Conservation (phyloP, 1,140 invertebrate genomes). For the Trichomalopsis sarcophagae region DNA sequence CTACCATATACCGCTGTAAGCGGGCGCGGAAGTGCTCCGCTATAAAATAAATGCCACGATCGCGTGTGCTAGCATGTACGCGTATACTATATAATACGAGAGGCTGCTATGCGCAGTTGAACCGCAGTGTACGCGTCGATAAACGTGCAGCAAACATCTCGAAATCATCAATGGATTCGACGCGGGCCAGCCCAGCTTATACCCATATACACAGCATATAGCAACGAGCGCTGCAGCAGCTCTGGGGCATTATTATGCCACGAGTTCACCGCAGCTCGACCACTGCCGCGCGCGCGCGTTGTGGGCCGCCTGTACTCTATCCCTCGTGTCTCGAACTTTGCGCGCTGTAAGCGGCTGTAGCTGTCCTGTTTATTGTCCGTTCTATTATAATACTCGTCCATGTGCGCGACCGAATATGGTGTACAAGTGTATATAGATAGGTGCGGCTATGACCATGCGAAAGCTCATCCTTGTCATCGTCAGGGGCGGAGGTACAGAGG, state of each 20-base stretch:
- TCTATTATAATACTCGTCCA: no score
- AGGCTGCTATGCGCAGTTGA: not conserved
- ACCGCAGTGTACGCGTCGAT: not conserved
- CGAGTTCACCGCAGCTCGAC: not conserved
- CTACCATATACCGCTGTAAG: no score
- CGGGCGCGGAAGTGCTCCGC: not conserved
- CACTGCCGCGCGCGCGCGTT: not conserved
- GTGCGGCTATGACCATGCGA: no score
- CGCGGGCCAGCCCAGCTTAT: not conserved
- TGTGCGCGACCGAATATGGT: no score
- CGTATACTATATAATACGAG: not conserved
- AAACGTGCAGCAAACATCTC: not conserved
- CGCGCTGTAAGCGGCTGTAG: not conserved
- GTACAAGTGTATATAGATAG: no score
- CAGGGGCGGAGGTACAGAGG: no score
- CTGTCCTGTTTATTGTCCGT: no score
- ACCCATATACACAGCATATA: not conserved
- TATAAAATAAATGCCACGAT: not conserved
- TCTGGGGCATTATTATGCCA: not conserved
- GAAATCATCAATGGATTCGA: slow-evolving; percentile 1
- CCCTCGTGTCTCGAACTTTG: not conserved
- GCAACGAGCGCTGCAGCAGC: not conserved
- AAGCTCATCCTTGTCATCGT: no score
- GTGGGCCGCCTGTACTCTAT: no score
- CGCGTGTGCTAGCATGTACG: not conserved